phyloP scores from a whole-genome alignment of 1,140 invertebrate genomes.

The Cyphomyrmex costatus region DNA sequence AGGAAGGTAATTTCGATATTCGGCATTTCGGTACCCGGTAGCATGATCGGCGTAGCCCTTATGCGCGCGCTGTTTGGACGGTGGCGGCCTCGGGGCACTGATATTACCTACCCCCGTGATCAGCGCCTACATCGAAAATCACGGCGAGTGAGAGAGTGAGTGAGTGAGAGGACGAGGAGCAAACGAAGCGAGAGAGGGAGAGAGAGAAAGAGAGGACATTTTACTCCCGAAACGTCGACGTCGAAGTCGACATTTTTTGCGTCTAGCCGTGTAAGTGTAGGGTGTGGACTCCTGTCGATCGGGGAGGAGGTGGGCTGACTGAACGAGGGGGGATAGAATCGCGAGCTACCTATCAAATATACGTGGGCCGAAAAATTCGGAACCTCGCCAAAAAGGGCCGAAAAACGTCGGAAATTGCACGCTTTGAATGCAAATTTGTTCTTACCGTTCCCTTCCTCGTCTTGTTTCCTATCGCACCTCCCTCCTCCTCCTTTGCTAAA shows the following conservation, averaged over 20 bases:
- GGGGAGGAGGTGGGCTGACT: not conserved
- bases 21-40: constrained; percentile 82
- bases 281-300: constrained; percentile 72
- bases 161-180: constrained; percentile 26
- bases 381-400: constrained; percentile 75
- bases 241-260: constrained; percentile 82
- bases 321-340: constrained; percentile 47
- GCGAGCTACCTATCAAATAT: constrained; percentile 55
- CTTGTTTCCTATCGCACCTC: constrained; percentile 22
- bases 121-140: constrained; percentile 81
- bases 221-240: constrained; percentile 68
- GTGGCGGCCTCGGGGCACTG: constrained; percentile 79
- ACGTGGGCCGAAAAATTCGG: constrained; percentile 59
- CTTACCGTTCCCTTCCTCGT: not conserved
- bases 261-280: constrained; percentile 86
- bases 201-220: constrained; percentile 43
- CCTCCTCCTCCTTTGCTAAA: not conserved
- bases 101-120: constrained; percentile 82
- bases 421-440: constrained; percentile 83
- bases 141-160: constrained; percentile 57
- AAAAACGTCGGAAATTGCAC: constrained; percentile 82
- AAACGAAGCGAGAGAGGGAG: not conserved
- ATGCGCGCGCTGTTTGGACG: constrained; percentile 71
- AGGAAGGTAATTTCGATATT: constrained; percentile 81
- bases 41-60: constrained; percentile 79